Evolutionary conservation across 2,113 vertebrate genomes (phyloP).

Genomic region (Corvus hawaiiensis): DNA sequence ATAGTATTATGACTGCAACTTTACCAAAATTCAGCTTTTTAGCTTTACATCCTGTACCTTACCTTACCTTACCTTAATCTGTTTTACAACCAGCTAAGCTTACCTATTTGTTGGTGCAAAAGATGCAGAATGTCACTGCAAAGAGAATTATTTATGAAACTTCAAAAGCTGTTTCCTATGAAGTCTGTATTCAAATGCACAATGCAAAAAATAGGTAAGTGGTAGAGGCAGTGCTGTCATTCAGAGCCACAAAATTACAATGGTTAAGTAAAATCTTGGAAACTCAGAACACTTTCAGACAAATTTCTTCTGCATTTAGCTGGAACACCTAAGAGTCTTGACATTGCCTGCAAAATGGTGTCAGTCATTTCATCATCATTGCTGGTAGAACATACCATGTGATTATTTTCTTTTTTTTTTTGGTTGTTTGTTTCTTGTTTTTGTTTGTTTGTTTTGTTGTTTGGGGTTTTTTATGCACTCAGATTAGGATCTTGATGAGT

Average conservation of each 20-base stretch:
- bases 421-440: neutral
- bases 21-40: neutral
- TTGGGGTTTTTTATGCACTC: neutral
- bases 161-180: neutral
- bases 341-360: neutral
- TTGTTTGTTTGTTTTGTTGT: neutral
- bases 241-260: neutral
- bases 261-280: neutral
- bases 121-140: neutral
- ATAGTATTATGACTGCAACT: neutral
- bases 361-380: neutral
- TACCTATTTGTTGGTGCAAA: neutral
- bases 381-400: neutral
- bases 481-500: neutral
- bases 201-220: neutral
- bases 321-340: neutral
- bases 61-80: neutral
- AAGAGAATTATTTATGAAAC: neutral
- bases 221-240: neutral
- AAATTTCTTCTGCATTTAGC: neutral
- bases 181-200: neutral
- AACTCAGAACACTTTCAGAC: neutral
- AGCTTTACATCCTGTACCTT: neutral
- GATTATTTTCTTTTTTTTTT: neutral
- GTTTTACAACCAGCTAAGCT: neutral